A percentile compares a stretch with the other conserved stretches of the same genome.
phyloP scores from a whole-genome alignment of 2,113 vertebrate species.

The Oreochromis spilurus region DNA sequence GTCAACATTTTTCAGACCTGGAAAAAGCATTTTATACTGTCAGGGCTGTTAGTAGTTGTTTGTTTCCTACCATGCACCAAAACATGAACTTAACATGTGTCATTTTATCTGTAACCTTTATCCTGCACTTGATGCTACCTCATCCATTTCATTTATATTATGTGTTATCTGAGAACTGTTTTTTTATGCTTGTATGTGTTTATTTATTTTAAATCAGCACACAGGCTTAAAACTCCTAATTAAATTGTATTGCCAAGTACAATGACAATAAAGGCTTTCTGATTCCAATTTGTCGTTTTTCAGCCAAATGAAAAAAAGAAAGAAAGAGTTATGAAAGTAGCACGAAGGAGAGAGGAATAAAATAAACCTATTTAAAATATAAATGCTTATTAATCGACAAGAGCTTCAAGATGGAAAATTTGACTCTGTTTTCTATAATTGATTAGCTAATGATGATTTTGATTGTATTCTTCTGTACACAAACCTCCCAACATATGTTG shows the following conservation, averaged over 20 bases:
- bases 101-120: not conserved
- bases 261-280: not conserved
- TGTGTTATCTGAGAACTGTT: too few species aligned
- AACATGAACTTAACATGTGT: not conserved
- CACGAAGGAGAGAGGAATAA: not conserved
- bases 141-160: too few species aligned
- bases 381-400: slow-evolving; percentile 7
- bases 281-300: not conserved
- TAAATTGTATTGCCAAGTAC: not conserved
- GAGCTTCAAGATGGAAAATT: slow-evolving; percentile 22
- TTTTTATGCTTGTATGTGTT: not conserved
- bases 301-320: not conserved
- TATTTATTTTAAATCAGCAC: not conserved
- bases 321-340: not conserved
- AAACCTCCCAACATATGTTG: slow-evolving; percentile 62
- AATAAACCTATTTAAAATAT: not conserved
- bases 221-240: not conserved
- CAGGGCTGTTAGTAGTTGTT: not conserved
- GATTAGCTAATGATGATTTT: slow-evolving; percentile 62
- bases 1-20: not conserved
- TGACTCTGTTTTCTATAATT: slow-evolving; percentile 40
- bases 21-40: not conserved
- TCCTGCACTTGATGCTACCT: not conserved
- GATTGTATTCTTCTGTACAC: slow-evolving; percentile 58
- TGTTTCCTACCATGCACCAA: not conserved